Evolutionary conservation across 2,797 vertebrate genomes (phyloP).

Genomic region (Macropus fuliginosus): DNA sequence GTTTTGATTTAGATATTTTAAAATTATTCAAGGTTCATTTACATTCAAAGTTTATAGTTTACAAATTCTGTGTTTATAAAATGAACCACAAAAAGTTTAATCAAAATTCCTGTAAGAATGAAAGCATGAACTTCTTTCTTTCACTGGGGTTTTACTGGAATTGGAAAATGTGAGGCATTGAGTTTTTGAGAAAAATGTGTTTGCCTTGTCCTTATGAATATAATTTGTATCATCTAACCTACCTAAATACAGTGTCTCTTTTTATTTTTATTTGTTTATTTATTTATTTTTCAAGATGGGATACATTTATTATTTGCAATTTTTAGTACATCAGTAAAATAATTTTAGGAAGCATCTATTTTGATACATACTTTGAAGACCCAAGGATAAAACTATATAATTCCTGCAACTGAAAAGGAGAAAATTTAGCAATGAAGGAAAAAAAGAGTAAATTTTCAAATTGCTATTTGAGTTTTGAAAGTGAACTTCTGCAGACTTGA

Average conservation of each 20-base stretch:
- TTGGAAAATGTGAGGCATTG: slow-evolving; percentile 37
- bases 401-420: slow-evolving; percentile 60
- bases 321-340: slow-evolving; percentile 86
- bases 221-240: slow-evolving; percentile 40
- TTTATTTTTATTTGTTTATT: too few relatives aligned
- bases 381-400: slow-evolving; percentile 75
- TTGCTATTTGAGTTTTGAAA: slow-evolving; percentile 32
- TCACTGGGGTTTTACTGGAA: slow-evolving; percentile 17
- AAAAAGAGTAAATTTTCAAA: slow-evolving; percentile 51
- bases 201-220: neutral
- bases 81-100: slow-evolving; percentile 19
- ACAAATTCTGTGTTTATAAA: slow-evolving; percentile 6
- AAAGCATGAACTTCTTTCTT: slow-evolving; percentile 39
- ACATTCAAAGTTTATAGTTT: slow-evolving; percentile 17
- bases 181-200: slow-evolving; percentile 31
- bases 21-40: slow-evolving; percentile 36
- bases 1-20: slow-evolving; percentile 21
- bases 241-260: neutral
- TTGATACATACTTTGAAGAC: slow-evolving; percentile 76
- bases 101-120: slow-evolving; percentile 29
- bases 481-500: slow-evolving; percentile 36
- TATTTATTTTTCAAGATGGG: slow-evolving; percentile 77
- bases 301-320: slow-evolving; percentile 89
- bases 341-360: slow-evolving; percentile 79
- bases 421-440: slow-evolving; percentile 55